Conservation (phyloP, 2,888 invertebrate genomes). For the Melanophora roralis region DNA sequence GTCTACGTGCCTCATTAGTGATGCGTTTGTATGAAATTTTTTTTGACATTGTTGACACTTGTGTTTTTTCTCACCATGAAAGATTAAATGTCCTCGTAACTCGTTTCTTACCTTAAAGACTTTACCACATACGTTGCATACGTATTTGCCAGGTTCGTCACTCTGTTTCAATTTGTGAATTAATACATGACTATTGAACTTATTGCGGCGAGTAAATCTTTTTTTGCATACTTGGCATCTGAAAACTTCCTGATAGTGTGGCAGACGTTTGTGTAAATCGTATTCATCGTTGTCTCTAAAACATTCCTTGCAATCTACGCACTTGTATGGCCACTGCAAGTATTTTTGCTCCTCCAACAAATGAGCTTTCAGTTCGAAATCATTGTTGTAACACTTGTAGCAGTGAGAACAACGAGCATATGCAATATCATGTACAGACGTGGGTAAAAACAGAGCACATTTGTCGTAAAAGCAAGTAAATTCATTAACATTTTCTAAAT, state of each 20-base stretch:
- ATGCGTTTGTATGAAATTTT: not conserved
- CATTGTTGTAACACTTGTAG: conserved; percentile 27
- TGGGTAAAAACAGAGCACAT: conserved; percentile 29
- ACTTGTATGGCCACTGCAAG: conserved; percentile 47
- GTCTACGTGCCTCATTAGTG: conserved; percentile 8
- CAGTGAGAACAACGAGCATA: conserved; percentile 39
- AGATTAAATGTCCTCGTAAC: not conserved
- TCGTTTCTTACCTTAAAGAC: not conserved
- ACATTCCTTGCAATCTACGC: conserved; percentile 44
- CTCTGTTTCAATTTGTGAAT: not conserved
- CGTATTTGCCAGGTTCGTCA: not conserved
- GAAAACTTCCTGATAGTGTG: conserved; percentile 34
- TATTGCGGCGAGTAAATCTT: conserved; percentile 8
- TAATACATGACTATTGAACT: conserved; percentile 12
- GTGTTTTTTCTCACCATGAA: conserved; percentile 22
- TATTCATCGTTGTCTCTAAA: conserved; percentile 42
- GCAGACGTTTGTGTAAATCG: conserved; percentile 34
- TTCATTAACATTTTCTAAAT: conserved; percentile 29
- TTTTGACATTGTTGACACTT: conserved; percentile 38
- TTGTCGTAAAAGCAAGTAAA: conserved; percentile 35
- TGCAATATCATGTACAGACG: conserved; percentile 28
- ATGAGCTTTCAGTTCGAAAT: conserved; percentile 24
- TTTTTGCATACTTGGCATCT: conserved; percentile 28
- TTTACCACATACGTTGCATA: conserved; percentile 20
- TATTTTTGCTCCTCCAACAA: conserved; percentile 9